Evolutionary conservation across 2,113 vertebrate species (phyloP).

Genomic region (Sylvia atricapilla): DNA sequence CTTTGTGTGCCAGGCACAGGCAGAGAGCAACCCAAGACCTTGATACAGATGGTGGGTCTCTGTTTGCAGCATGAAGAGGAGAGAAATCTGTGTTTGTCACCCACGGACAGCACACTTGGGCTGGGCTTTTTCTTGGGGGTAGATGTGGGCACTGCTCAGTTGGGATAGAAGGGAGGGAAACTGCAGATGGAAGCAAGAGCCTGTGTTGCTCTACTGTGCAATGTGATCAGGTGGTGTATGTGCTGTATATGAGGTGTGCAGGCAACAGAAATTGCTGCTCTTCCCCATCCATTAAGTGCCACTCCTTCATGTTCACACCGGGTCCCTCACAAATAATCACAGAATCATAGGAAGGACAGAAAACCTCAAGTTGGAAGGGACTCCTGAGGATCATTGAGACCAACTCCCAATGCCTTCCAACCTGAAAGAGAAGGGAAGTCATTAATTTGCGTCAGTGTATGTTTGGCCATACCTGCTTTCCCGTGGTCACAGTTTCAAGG

Average conservation of each 20-base stretch:
- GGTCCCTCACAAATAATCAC: background rate
- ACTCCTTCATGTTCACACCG: background rate
- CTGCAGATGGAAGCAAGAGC: background rate
- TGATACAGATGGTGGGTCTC: background rate
- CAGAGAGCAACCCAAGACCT: background rate
- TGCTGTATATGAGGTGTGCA: background rate
- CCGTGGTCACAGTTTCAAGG: background rate
- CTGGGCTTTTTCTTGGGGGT: background rate
- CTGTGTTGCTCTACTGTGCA: background rate
- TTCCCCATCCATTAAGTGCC: background rate
- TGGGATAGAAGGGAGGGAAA: background rate
- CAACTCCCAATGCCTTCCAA: background rate
- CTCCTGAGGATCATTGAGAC: rapidly evolving
- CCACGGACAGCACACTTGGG: background rate
- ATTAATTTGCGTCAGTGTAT: background rate
- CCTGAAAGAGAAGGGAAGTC: background rate
- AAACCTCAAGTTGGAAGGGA: background rate
- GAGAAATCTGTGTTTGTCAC: background rate
- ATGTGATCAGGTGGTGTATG: background rate
- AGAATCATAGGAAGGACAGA: background rate
- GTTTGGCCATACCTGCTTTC: background rate
- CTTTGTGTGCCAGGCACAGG: background rate
- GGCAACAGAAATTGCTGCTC: background rate
- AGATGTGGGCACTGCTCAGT: rapidly evolving
- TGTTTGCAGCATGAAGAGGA: background rate